A percentile compares a stretch with the other conserved stretches of the same genome.
Evolutionary conservation across 30 jellyfish, hydroid and myxozoan genomes (phyloP).

Genomic region (Cassiopea andromeda): DNA sequence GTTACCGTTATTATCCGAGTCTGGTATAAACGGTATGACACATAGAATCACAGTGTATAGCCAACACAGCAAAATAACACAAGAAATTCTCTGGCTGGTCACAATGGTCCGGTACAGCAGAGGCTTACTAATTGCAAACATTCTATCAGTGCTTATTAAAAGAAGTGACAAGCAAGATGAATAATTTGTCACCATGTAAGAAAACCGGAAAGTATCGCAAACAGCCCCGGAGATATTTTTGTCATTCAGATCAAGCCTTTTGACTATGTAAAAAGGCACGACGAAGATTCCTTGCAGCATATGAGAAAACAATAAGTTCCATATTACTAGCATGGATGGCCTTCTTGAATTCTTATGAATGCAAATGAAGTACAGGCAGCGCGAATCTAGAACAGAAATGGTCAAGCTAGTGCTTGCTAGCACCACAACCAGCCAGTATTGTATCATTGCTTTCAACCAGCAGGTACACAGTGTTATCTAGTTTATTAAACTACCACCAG

Average conservation of each 20-base stretch:
- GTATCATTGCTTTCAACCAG: constrained; percentile 4
- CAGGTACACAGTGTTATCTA: not conserved
- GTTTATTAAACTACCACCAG: too few species aligned
- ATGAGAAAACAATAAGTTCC: constrained; percentile 70
- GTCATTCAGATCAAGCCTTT: constrained; percentile 28
- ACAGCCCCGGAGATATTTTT: constrained; percentile 6
- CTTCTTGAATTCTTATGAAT: not conserved
- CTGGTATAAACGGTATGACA: constrained; percentile 77
- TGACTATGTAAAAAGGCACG: constrained; percentile 79
- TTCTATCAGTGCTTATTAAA: constrained; percentile 75
- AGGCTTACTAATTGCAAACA: constrained; percentile 74
- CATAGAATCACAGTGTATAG: constrained; percentile 69
- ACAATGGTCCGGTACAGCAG: constrained; percentile 58
- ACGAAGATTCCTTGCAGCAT: constrained; percentile 86
- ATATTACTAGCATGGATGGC: constrained; percentile 72
- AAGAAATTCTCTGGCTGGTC: constrained; percentile 63
- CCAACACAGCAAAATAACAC: constrained; percentile 65
- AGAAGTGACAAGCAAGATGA: constrained; percentile 72
- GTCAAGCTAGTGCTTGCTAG: constrained; percentile 25
- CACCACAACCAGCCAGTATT: not conserved
- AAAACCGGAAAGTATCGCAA: constrained; percentile 81
- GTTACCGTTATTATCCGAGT: not conserved
- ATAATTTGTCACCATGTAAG: constrained; percentile 87
- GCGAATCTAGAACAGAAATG: constrained; percentile 17
- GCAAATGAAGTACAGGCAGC: constrained; percentile 42